Evolutionary conservation across 2,888 invertebrate genomes (phyloP).

Genomic region (Lasiommata megera): DNA sequence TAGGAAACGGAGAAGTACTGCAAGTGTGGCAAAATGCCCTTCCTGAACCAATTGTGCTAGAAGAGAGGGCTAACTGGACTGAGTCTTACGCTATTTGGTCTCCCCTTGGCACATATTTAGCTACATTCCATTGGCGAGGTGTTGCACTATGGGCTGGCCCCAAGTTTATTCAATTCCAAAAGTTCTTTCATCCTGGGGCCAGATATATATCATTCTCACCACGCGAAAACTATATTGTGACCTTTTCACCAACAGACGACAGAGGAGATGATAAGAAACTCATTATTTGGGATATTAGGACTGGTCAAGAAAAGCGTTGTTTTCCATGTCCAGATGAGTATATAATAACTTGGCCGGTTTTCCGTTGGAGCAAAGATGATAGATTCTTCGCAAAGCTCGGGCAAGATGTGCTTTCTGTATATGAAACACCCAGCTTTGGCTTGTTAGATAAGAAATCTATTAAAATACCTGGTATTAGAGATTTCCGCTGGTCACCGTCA

Average conservation of each 20-base stretch:
- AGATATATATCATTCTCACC: conserved; percentile 99
- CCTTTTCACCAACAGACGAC: conserved; percentile 92
- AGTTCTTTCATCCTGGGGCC: conserved; percentile 94
- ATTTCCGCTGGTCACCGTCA: conserved; percentile 99
- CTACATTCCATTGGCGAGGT: conserved; percentile 97
- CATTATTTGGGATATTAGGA: conserved; percentile 97
- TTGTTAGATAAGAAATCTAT: conserved; percentile 96
- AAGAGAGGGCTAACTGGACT: conserved; percentile 95
- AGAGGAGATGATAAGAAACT: conserved; percentile 89
- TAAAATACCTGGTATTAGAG: conserved; percentile 93
- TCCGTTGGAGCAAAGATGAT: conserved; percentile 98
- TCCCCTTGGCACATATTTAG: conserved; percentile 96
- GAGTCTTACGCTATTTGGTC: conserved; percentile 99
- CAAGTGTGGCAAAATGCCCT: conserved; percentile 94
- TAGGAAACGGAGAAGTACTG: conserved; percentile 90
- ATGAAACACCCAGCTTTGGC: conserved; percentile 97
- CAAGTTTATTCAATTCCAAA: conserved; percentile 93
- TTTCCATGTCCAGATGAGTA: conserved; percentile 93
- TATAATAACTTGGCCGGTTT: conserved; percentile 95
- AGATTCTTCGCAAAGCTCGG: conserved; percentile 95
- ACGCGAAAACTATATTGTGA: conserved; percentile 97
- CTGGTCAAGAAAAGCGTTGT: conserved; percentile 95
- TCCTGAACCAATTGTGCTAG: conserved; percentile 91
- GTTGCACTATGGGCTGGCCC: conserved; percentile 99
- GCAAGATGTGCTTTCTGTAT: conserved; percentile 92